These are phyloP conservation scores for Octopus sinensis DNA, from an alignment of 1,140 invertebrate genomes.

Conservation along the genomic window DNA sequence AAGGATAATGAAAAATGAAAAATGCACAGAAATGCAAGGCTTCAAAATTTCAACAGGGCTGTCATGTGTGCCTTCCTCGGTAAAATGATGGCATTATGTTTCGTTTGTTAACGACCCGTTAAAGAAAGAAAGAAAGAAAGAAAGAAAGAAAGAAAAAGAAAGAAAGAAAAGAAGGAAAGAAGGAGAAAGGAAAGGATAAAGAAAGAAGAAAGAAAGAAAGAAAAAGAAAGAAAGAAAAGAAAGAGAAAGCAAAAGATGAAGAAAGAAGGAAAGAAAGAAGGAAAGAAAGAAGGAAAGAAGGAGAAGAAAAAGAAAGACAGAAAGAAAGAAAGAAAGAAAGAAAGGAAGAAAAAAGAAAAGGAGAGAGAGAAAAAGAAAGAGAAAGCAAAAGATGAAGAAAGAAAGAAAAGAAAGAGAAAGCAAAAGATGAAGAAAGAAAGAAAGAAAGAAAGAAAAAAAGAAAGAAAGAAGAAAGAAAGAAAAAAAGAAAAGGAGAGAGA, in stretches of 20 bases:
- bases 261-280: background rate
- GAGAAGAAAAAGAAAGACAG: background rate
- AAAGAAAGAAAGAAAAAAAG: background rate
- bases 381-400: background rate
- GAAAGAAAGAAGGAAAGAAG: background rate
- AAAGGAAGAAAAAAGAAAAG: background rate
- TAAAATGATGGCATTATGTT: background rate
- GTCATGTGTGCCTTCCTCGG: too few species aligned
- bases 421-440: background rate
- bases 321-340: background rate
- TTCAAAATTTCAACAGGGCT: too few species aligned
- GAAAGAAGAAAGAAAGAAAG: background rate
- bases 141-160: background rate
- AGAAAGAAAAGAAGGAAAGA: background rate
- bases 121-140: background rate
- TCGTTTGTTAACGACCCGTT: background rate
- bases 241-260: background rate
- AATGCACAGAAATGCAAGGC: too few species aligned
- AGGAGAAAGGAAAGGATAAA: background rate
- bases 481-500: too few species aligned
- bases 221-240: background rate
- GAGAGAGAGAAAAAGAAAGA: slow-evolving; percentile 1
- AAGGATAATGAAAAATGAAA: too few species aligned
- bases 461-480: too few species aligned
- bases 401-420: background rate